Evolutionary conservation across 2,797 vertebrate species (phyloP).

Genomic region (Hyperoplus immaculatus): DNA sequence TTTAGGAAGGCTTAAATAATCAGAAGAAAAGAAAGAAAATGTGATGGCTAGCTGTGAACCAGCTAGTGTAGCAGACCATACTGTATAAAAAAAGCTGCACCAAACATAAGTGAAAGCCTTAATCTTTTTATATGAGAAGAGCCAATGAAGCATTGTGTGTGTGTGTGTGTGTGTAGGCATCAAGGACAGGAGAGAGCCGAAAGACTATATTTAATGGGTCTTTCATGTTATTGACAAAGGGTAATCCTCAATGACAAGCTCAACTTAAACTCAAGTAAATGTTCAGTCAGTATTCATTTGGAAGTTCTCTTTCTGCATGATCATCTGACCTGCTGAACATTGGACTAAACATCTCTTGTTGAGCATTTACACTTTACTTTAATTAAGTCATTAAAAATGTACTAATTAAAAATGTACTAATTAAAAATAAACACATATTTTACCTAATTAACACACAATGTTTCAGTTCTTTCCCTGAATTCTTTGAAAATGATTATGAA

Average conservation of each 20-base stretch:
- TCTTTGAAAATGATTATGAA: neutral
- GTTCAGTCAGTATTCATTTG: neutral
- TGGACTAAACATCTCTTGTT: neutral
- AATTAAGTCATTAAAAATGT: neutral
- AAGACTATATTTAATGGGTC: neutral
- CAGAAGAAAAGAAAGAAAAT: slow-evolving; percentile 1
- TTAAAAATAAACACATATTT: neutral
- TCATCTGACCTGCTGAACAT: neutral
- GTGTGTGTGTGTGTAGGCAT: neutral
- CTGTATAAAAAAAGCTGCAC: slow-evolving; percentile 3
- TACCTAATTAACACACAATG: neutral
- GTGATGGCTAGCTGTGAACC: slow-evolving; percentile 26
- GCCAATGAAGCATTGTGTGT: neutral
- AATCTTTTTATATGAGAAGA: slow-evolving; percentile 20
- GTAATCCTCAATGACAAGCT: neutral
- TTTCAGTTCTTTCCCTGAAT: neutral
- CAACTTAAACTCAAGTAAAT: neutral
- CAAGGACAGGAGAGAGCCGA: neutral
- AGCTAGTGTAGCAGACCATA: slow-evolving; percentile 24
- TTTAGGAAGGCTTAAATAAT: slow-evolving; percentile 34
- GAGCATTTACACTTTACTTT: neutral
- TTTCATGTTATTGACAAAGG: too few relatives aligned
- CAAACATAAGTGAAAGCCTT: slow-evolving; percentile 25
- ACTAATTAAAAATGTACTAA: neutral
- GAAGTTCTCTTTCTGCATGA: slow-evolving; percentile 1